These are phyloP conservation scores for Ctenoplectra terminalis DNA, from an alignment of 1,140 invertebrate species.

Conservation along the genomic window DNA sequence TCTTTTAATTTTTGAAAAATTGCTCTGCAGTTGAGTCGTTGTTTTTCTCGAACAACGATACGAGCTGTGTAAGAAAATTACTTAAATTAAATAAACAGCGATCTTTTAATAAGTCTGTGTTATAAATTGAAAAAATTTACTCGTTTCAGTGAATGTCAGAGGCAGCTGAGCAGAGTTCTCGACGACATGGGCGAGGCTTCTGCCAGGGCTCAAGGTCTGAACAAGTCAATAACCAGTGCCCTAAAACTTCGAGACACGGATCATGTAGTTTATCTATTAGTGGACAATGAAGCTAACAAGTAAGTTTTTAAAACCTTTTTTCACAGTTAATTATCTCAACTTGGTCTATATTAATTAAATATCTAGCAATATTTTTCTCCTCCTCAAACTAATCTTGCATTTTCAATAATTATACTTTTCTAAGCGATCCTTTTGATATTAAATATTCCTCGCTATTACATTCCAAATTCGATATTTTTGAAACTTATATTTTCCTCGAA, in stretches of 20 bases:
- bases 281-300: constrained; percentile 85
- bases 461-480: too few relatives aligned
- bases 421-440: too few relatives aligned
- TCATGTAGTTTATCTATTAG: constrained; percentile 87
- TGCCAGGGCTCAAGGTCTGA: constrained; percentile 89
- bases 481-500: background rate
- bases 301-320: constrained; percentile 76
- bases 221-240: constrained; percentile 88
- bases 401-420: background rate
- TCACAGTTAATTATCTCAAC: too few relatives aligned
- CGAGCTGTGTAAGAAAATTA: too few relatives aligned
- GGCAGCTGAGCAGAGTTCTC: constrained; percentile 86
- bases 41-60: too few relatives aligned
- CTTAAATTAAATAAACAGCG: too few relatives aligned
- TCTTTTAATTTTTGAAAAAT: too few relatives aligned
- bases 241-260: constrained; percentile 87
- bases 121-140: background rate
- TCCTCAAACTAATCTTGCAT: too few relatives aligned
- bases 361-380: too few relatives aligned
- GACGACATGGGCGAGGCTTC: constrained; percentile 89
- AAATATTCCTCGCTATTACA: too few relatives aligned
- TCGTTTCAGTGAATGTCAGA: constrained; percentile 85
- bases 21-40: too few relatives aligned
- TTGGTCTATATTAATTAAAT: too few relatives aligned
- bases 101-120: background rate